Evolutionary conservation across 2,888 invertebrate species (phyloP), one percentile per base, ranked within the genome.

Genomic region (Muschampia staudingeri): DNA sequence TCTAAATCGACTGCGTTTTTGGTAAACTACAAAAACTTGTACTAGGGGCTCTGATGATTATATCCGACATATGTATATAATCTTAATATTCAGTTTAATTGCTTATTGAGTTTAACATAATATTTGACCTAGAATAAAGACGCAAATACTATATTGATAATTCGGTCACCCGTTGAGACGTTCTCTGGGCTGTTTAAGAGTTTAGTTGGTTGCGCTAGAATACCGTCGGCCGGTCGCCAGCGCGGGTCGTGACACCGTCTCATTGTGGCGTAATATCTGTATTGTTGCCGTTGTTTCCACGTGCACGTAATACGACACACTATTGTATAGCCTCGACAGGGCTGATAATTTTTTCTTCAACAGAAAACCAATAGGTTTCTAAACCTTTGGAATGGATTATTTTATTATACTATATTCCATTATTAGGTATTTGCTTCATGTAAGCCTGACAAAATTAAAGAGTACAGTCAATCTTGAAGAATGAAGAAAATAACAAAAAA

Each of bases 121-220:
- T 56, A 56, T 19, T 56, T 56, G 52, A 56, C 52, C 4, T 4
- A 69, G 30, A 37, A 16, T 30, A 8, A 25, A 37, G 69, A n/a
- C 19, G 30, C 19, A 71, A 14, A 52, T 52, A 34, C 34, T 34
- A 11, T 44, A 30, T 76, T 19, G 34, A 19, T 76, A 61, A 56
- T 19, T 5, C 52, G 52, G 37, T 93, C 91, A 92, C 92, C 89
- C 86, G 89, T 85, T 86, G 88, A 91, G 92, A 91, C 92, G 93
- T 94, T 92, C 91, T 91, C 91, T 89, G 89, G 88, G 56, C 42
- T 71, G 42, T 71, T 93, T 92, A 93, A 94, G 91, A 91, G 91
- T 93, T 93, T 92, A 93, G 90, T 91, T 91, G 90, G 92, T 93
- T 93, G 93, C 91, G 91, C 93, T 93, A 91, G 90, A 91, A 91